Evolutionary conservation across 2,113 vertebrate genomes (phyloP).

Genomic region (Hydropotes inermis): DNA sequence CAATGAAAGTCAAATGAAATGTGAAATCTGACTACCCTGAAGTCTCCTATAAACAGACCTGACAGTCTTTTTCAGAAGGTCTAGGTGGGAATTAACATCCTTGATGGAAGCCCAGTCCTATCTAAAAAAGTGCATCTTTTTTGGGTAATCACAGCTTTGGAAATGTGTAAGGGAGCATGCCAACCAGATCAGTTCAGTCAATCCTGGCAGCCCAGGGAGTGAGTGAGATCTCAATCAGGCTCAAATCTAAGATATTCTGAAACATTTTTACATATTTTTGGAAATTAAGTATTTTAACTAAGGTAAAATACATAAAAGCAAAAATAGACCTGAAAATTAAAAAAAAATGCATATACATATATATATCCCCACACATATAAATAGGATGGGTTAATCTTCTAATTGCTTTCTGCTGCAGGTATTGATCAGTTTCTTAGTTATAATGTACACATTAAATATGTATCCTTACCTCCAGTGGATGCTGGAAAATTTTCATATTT

Average conservation of each 20-base stretch:
- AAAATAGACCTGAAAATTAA: not conserved
- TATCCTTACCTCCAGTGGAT: not conserved
- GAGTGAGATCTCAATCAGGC: not conserved
- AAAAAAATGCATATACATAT: not conserved
- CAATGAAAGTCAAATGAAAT: not conserved
- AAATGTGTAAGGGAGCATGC: not conserved
- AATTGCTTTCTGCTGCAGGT: not conserved
- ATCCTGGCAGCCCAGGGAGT: not conserved
- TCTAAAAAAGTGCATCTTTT: not conserved
- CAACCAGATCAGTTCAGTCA: not conserved
- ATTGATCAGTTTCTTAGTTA: not conserved
- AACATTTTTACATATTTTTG: not conserved
- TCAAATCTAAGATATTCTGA: not conserved
- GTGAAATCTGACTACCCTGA: not conserved
- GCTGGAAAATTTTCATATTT: not conserved
- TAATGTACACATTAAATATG: not conserved
- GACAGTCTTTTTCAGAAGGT: not conserved
- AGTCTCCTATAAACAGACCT: not conserved
- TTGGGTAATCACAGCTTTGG: not conserved
- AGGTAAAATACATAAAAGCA: not conserved
- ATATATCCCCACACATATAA: not conserved
- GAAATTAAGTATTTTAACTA: conserved; percentile 22
- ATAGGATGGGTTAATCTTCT: not conserved
- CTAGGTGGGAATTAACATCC: not conserved
- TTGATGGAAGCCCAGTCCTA: not conserved